Conservation (phyloP, 2,797 vertebrate genomes). For the Sarcoramphus papa region DNA sequence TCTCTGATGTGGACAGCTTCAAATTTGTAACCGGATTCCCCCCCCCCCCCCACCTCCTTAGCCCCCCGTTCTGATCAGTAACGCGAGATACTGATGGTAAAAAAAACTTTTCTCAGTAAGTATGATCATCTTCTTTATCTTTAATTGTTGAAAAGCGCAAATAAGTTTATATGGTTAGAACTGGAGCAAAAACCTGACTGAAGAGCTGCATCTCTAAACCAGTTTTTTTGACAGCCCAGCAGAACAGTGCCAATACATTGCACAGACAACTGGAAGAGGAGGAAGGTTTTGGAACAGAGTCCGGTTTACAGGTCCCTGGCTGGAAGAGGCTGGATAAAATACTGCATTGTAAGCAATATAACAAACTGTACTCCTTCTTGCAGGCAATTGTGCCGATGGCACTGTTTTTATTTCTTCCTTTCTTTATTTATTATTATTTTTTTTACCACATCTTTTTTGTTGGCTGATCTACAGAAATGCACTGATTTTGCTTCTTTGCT, state of each 20-base stretch:
- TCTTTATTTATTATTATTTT: constrained; percentile 24
- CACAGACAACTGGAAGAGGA: constrained; percentile 81
- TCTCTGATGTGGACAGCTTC: constrained; percentile 19
- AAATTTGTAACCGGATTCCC: background rate
- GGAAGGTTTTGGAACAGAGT: constrained; percentile 83
- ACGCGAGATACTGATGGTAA: constrained; percentile 24
- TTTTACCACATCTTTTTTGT: constrained; percentile 67
- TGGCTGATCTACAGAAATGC: constrained; percentile 73
- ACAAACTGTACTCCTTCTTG: constrained; percentile 81
- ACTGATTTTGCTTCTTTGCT: constrained; percentile 64
- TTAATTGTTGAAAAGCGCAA: constrained; percentile 25
- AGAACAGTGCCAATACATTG: constrained; percentile 79
- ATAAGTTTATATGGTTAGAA: constrained; percentile 65
- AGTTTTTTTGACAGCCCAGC: constrained; percentile 82
- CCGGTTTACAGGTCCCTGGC: constrained; percentile 82
- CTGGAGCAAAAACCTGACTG: constrained; percentile 71
- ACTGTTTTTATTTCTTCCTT: constrained; percentile 68
- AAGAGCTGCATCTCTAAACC: constrained; percentile 81
- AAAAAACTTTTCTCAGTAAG: constrained; percentile 41
- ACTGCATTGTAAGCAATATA: constrained; percentile 84
- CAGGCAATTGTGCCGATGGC: constrained; percentile 74
- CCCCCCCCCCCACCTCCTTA: background rate
- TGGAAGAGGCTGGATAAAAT: constrained; percentile 84
- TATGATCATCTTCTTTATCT: constrained; percentile 46
- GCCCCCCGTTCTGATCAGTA: background rate